Conservation (phyloP, 2,888 invertebrate species). For the Andrena bicolor region DNA sequence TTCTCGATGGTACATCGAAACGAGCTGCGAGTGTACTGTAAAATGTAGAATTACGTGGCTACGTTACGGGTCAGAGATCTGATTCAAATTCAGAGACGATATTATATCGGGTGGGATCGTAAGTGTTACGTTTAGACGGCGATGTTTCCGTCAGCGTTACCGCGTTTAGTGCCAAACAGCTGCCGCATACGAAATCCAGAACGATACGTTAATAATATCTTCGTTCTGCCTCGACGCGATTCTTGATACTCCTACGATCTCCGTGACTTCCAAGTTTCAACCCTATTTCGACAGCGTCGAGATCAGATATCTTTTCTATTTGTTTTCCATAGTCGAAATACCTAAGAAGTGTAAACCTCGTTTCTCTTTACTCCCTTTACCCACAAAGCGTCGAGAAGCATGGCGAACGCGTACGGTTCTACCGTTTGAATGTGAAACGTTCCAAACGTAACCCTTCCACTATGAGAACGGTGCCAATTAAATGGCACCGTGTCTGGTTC, state of each 20-base stretch:
- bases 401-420: not conserved
- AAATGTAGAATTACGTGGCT: not conserved
- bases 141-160: constrained; percentile 63
- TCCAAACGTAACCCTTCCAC: not conserved
- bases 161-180: constrained; percentile 66
- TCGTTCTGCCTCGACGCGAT: constrained; percentile 46
- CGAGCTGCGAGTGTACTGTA: not conserved
- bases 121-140: constrained; percentile 45
- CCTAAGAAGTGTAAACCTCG: too few species aligned
- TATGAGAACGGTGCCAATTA: not conserved
- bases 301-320: too few species aligned
- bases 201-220: constrained; percentile 67
- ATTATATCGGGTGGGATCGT: constrained; percentile 39
- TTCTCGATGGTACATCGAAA: not conserved
- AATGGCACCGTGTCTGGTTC: not conserved
- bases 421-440: too few species aligned
- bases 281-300: too few species aligned
- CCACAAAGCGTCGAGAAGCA: too few species aligned
- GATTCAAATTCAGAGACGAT: constrained; percentile 38
- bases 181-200: constrained; percentile 58
- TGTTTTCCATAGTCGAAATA: too few species aligned
- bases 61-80: not conserved
- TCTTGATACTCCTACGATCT: constrained; percentile 30
- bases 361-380: too few species aligned
- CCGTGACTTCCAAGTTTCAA: constrained; percentile 12